These are phyloP conservation scores for Cladorhizidae sp. DNA, from an alignment of 37 sponge, comb jelly and placozoan genomes.

Conservation along the genomic window DNA sequence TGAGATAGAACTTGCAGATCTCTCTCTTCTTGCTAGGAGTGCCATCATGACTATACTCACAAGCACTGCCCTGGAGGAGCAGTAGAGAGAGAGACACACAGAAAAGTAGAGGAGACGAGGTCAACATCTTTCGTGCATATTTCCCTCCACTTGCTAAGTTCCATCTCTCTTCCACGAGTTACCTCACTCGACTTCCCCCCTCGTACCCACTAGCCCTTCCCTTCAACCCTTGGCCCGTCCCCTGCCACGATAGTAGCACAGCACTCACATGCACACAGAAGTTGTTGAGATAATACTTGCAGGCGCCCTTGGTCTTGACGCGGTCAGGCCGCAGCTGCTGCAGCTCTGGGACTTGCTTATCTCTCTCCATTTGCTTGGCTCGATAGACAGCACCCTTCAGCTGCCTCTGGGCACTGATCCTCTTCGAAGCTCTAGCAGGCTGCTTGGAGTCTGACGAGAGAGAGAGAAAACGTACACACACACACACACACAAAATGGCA, in stretches of 20 bases:
- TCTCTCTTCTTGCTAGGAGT: conserved; percentile 74
- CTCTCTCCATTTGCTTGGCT: conserved; percentile 29
- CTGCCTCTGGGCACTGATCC: conserved; percentile 14
- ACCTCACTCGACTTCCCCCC: no score
- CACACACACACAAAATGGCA: no score
- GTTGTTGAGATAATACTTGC: conserved; percentile 67
- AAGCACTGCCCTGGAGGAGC: conserved; percentile 79
- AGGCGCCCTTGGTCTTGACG: conserved; percentile 21
- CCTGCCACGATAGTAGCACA: background rate
- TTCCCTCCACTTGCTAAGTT: no score
- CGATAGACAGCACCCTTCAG: conserved; percentile 21
- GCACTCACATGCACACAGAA: conserved; percentile 72
- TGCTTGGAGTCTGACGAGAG: background rate
- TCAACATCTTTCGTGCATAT: no score
- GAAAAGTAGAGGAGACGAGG: background rate
- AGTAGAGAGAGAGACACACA: no score
- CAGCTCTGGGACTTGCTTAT: conserved; percentile 9
- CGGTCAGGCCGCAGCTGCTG: background rate
- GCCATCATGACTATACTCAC: conserved; percentile 72
- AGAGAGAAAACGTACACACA: no score
- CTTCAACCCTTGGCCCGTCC: no score
- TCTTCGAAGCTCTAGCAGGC: background rate
- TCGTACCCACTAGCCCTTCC: no score
- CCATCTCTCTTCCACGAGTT: no score
- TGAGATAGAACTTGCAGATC: conserved; percentile 85